These are phyloP conservation scores for Corythornis madagascariensis DNA, from an alignment of 2,113 vertebrate species.

Conservation along the genomic window DNA sequence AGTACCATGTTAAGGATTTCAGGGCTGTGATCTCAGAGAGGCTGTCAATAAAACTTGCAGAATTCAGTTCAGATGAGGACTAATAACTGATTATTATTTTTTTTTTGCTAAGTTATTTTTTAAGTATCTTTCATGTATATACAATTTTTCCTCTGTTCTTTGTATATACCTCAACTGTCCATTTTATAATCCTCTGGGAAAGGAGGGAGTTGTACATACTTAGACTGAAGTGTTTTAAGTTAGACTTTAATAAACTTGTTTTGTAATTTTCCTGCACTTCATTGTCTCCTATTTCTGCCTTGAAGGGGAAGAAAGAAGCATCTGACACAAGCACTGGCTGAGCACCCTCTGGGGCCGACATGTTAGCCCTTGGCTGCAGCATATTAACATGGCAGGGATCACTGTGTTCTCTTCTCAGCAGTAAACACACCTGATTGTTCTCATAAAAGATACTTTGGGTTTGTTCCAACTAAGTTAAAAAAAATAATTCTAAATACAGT, in stretches of 20 bases:
- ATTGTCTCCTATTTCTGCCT: slow-evolving; percentile 24
- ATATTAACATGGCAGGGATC: neutral
- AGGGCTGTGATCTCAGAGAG: neutral
- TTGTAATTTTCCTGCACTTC: slow-evolving; percentile 65
- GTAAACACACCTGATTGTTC: neutral
- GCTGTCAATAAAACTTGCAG: slow-evolving; percentile 7
- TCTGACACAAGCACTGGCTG: neutral
- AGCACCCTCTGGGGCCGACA: fast-evolving
- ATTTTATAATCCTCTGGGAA: slow-evolving; percentile 57
- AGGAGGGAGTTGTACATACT: slow-evolving; percentile 59
- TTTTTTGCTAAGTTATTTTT: slow-evolving; percentile 61
- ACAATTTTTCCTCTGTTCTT: slow-evolving; percentile 23
- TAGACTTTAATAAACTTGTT: slow-evolving; percentile 74
- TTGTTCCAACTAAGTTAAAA: neutral
- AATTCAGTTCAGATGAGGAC: slow-evolving; percentile 29
- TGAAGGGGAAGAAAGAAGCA: neutral
- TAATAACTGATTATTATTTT: neutral
- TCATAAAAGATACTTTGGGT: neutral
- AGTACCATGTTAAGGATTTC: neutral
- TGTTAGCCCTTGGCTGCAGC: neutral
- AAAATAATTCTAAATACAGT: neutral
- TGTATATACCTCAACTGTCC: slow-evolving; percentile 61
- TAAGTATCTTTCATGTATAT: slow-evolving; percentile 56
- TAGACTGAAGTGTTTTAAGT: slow-evolving; percentile 66
- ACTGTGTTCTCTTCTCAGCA: neutral